Base-by-base conservation (phyloP, 1,140 invertebrate genomes). In the Pseudomyrmex concolor region DNA sequence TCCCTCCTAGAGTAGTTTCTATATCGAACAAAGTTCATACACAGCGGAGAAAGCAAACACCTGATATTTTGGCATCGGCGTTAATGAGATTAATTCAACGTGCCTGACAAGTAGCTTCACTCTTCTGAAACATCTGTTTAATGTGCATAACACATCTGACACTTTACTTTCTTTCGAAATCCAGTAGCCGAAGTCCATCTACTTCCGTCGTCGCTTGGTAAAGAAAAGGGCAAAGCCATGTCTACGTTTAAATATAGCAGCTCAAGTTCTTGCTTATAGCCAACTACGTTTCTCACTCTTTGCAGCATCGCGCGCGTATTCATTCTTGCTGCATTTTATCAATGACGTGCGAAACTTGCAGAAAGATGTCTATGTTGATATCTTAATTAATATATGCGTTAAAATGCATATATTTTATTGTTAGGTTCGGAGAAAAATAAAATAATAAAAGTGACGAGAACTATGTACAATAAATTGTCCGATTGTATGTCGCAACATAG, bases 201-300 rank as follows among this genome's bases (percentile, higher is more conserved):
- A 70, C 51, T 80, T 80, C 66, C 54, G 54, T 70, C 66, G 54
- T 80, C 43, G 55, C 66, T n/a, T 17, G 19, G 12, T 34, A 13
- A 60, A 71, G 68, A 77, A 70, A 57, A 88, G 87, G 82, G 88
- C 85, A 88, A 74, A 80, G 78, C 85, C 45, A 34, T 83, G 86
- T 89, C 90, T 86, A 88, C 64, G 90, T 90, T 92, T 91, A 92
- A 91, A 91, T 91, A 91, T 92, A 92, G 85, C 85, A 64, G 68
- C 34, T 34, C 87, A 84, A 84, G 87, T 86, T 88, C 87, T 88
- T 67, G 55, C 54, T 70, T 70, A 57, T 78, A 78, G 54, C 25
- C 67, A 84, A 86, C 59, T 83, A 82, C 76, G 74, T 43, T 34
- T 86, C 73, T 83, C 82, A 81, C 68, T 67, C 43, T 59, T 71